Conservation (phyloP, 2,797 vertebrate genomes). For the Artibeus jamaicensis region DNA sequence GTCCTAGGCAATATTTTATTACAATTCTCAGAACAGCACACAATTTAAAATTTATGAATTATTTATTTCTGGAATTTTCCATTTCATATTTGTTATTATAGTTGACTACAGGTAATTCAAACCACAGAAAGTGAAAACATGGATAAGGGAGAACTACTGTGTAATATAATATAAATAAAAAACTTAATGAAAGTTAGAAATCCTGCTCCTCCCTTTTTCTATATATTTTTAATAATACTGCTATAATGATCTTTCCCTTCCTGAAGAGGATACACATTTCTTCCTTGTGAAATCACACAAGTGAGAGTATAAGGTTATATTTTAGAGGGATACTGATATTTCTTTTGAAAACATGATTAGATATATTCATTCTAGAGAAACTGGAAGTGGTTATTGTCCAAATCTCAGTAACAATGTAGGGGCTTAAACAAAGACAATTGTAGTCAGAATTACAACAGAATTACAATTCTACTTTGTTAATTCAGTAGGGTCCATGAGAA, state of each 20-base stretch:
- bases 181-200: slow-evolving; percentile 10
- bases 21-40: not conserved
- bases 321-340: not conserved
- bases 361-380: slow-evolving; percentile 33
- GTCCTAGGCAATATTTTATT: not conserved
- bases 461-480: slow-evolving; percentile 42
- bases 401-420: slow-evolving; percentile 52
- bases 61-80: not conserved
- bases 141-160: not conserved
- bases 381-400: slow-evolving; percentile 1
- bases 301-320: not conserved
- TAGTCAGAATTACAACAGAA: too few relatives aligned
- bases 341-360: slow-evolving; percentile 50
- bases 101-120: not conserved
- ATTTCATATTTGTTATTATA: not conserved
- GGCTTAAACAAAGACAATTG: slow-evolving; percentile 32
- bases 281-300: not conserved
- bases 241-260: not conserved
- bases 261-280: not conserved
- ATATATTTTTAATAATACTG: not conserved
- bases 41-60: not conserved
- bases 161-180: not conserved
- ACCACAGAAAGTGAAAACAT: not conserved
- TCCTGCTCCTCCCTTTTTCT: rapidly evolving
- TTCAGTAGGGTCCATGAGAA: slow-evolving; percentile 33